These are phyloP conservation scores for Matsumyia berberina DNA, from an alignment of 2,888 invertebrate species.

Conservation along the genomic window DNA sequence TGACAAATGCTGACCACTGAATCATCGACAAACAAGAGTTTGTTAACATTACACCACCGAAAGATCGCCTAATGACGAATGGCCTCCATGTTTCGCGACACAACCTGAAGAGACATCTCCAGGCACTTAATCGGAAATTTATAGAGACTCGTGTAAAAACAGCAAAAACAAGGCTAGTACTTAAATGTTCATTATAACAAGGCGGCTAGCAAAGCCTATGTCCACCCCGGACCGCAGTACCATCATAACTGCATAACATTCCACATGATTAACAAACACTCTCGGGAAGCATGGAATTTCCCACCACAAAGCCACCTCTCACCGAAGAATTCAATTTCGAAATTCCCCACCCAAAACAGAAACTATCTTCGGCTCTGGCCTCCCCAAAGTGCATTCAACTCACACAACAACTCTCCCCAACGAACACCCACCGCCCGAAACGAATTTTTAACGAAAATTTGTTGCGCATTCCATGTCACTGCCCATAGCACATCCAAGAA, in stretches of 20 bases:
- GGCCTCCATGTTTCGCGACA: too few species aligned
- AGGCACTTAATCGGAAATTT: too few species aligned
- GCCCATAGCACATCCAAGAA: constrained; percentile 26
- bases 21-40: too few species aligned
- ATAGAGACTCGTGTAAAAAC: too few species aligned
- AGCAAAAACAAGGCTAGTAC: too few species aligned
- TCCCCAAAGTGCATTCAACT: constrained; percentile 53
- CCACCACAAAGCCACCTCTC: neutral
- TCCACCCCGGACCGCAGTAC: too few species aligned
- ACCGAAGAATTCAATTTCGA: constrained; percentile 13
- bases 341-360: constrained; percentile 3
- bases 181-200: too few species aligned
- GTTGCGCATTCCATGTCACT: constrained; percentile 59
- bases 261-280: neutral
- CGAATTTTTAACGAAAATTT: constrained; percentile 41
- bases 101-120: too few species aligned
- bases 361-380: constrained; percentile 2
- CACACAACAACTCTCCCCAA: neutral
- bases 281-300: neutral
- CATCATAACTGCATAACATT: neutral
- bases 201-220: too few species aligned
- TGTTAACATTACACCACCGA: too few species aligned
- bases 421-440: constrained; percentile 2
- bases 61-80: too few species aligned
- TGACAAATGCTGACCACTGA: too few species aligned